These are phyloP conservation scores for Petaurus breviceps DNA, from an alignment of 2,113 vertebrate species.

Conservation along the genomic window DNA sequence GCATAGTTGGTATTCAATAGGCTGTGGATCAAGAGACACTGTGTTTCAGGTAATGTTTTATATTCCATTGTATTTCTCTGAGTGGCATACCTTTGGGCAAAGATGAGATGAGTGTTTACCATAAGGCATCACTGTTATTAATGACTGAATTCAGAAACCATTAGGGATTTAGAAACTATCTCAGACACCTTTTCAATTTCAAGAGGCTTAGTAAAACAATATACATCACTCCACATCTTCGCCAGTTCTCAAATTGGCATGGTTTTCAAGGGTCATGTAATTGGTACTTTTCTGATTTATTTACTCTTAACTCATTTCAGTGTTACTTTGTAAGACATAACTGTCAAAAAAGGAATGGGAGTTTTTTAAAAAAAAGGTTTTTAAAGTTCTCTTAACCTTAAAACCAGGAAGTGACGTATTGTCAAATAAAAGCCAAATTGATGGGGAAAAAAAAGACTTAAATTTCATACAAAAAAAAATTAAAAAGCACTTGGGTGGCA, in stretches of 20 bases:
- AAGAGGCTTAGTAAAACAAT: constrained; percentile 22
- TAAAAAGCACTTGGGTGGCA: not conserved
- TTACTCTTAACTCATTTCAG: constrained; percentile 30
- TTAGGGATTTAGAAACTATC: constrained; percentile 6
- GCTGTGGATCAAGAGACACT: not conserved
- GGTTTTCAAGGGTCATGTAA: constrained; percentile 30
- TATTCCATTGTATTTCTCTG: not conserved
- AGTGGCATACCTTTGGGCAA: not conserved
- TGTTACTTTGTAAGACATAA: constrained; percentile 36
- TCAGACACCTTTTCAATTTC: constrained; percentile 1
- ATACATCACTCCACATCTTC: not conserved
- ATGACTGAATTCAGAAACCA: constrained; percentile 1
- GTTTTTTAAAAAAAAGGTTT: constrained; percentile 59
- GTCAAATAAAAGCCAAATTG: not conserved
- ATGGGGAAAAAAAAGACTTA: not conserved
- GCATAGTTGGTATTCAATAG: not conserved
- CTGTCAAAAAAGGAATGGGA: constrained; percentile 49
- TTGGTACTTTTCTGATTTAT: constrained; percentile 53
- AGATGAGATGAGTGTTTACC: constrained; percentile 25
- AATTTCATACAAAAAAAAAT: not conserved
- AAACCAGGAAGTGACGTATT: constrained; percentile 42
- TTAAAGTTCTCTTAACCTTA: constrained; percentile 57
- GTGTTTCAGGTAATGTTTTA: not conserved
- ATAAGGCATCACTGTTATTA: constrained; percentile 26
- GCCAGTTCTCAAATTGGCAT: not conserved